phyloP scores from a whole-genome alignment of 2,888 invertebrate species.

The Pachycephus smyrnensis region DNA sequence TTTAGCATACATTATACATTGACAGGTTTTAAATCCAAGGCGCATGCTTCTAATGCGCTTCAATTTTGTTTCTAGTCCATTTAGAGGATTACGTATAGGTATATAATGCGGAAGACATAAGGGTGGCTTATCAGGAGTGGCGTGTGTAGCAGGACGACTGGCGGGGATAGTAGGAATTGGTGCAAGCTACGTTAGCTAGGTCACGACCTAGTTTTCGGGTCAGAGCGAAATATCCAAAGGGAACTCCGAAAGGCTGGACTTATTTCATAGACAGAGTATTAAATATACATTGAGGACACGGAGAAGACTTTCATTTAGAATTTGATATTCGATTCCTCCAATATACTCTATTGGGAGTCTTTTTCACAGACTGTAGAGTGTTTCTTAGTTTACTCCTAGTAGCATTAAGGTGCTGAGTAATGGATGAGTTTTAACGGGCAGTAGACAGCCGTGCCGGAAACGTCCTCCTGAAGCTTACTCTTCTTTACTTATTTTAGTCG shows the following conservation, averaged over 20 bases:
- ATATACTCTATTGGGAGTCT: not conserved
- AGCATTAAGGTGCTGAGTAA: not conserved
- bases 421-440: not conserved
- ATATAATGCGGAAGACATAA: not conserved
- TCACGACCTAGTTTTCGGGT: slow-evolving; percentile 46
- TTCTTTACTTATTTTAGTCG: not conserved
- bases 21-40: not conserved
- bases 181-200: slow-evolving; percentile 37
- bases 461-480: not conserved
- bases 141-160: not conserved
- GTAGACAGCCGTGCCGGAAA: not conserved
- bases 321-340: not conserved
- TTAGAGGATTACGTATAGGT: not conserved
- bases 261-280: not conserved
- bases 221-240: not conserved
- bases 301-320: not conserved
- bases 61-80: not conserved
- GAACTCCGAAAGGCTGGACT: not conserved
- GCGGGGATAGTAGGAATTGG: slow-evolving; percentile 32
- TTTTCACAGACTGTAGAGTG: not conserved
- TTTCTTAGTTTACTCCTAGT: not conserved
- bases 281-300: not conserved
- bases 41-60: too few relatives aligned
- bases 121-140: not conserved
- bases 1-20: not conserved